phyloP scores from a whole-genome alignment of 2,888 invertebrate genomes.

The Norana najaformis region DNA sequence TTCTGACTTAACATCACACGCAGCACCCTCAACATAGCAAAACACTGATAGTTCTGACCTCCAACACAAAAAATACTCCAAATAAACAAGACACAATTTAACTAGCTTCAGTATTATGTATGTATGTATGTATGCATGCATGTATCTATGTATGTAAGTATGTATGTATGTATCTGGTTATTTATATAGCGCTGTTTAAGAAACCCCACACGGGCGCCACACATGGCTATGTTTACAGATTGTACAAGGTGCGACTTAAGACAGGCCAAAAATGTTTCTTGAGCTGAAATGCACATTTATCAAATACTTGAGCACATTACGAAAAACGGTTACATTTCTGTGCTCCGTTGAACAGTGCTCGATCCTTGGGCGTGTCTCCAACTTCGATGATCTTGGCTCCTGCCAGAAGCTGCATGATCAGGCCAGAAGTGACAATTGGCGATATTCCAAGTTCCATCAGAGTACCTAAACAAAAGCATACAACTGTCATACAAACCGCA shows the following conservation, averaged over 20 bases:
- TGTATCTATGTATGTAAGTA: too few relatives aligned
- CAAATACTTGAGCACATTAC: background rate
- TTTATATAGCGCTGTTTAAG: too few relatives aligned
- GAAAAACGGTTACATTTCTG: slow-evolving; percentile 83
- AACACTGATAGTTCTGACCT: too few relatives aligned
- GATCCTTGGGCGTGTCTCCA: slow-evolving; percentile 97
- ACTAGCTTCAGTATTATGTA: too few relatives aligned
- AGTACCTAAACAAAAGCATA: slow-evolving; percentile 69
- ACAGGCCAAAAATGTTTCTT: too few relatives aligned
- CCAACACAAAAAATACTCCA: background rate
- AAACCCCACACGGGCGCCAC: too few relatives aligned
- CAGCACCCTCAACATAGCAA: too few relatives aligned
- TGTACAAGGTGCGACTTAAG: too few relatives aligned
- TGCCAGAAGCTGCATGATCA: slow-evolving; percentile 98
- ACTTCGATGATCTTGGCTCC: slow-evolving; percentile 99
- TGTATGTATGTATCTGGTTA: too few relatives aligned
- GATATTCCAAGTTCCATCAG: slow-evolving; percentile 99
- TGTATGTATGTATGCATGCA: too few relatives aligned
- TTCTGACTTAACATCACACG: too few relatives aligned
- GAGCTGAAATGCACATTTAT: background rate
- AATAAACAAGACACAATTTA: background rate
- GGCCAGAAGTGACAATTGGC: slow-evolving; percentile 97
- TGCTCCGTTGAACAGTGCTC: slow-evolving; percentile 98
- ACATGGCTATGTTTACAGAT: too few relatives aligned
- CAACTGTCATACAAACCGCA: background rate